Evolutionary conservation across 23 tunicate species (phyloP).

Genomic region (Clavelina lepadiformis): DNA sequence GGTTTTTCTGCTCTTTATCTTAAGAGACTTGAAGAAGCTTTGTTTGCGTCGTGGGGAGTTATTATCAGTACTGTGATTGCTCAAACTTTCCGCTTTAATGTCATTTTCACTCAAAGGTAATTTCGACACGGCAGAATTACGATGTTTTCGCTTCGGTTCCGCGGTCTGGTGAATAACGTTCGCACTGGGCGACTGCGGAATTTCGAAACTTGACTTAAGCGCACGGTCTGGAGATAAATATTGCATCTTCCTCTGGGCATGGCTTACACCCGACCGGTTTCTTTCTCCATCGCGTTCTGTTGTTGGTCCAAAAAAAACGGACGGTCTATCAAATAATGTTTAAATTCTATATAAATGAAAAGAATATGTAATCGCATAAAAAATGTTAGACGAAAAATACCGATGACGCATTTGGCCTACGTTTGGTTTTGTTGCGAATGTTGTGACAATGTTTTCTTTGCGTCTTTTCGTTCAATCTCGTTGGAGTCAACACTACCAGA

Average conservation of each 20-base stretch:
- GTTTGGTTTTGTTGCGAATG: too few relatives aligned
- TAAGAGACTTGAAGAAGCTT: constrained; percentile 31
- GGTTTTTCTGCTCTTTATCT: constrained; percentile 9
- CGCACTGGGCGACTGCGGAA: constrained; percentile 1
- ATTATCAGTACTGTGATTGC: constrained; percentile 25
- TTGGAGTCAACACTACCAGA: constrained; percentile 23
- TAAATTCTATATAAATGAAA: too few relatives aligned
- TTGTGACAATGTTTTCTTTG: too few relatives aligned
- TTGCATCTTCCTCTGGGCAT: constrained; percentile 21
- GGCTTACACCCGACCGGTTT: background rate
- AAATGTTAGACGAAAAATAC: too few relatives aligned
- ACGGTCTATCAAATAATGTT: too few relatives aligned
- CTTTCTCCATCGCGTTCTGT: background rate
- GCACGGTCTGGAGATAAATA: constrained; percentile 61
- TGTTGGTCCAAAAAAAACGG: background rate
- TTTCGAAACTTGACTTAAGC: background rate
- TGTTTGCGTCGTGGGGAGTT: constrained; percentile 29
- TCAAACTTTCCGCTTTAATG: constrained; percentile 2
- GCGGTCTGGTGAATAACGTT: too few relatives aligned
- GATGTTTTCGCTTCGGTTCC: too few relatives aligned
- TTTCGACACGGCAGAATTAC: too few relatives aligned
- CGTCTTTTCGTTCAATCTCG: too few relatives aligned
- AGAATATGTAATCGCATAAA: too few relatives aligned
- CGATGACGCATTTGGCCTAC: too few relatives aligned
- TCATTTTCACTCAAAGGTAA: background rate